Evolutionary conservation across 2,888 invertebrate species (phyloP).

Genomic region (Lutraria lutraria): DNA sequence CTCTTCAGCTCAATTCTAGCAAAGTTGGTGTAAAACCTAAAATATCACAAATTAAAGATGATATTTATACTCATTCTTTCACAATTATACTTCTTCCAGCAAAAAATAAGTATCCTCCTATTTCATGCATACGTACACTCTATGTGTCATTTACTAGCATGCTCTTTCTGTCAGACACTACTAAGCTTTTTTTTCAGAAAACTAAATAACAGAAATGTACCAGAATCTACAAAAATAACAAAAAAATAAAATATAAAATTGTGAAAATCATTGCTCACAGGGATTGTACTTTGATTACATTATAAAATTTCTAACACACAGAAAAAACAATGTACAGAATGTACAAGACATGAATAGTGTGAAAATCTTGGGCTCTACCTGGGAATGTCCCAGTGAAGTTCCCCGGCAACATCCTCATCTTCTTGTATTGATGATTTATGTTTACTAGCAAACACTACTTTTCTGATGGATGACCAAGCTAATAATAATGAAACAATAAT

Average conservation of each 20-base stretch:
- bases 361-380: background rate
- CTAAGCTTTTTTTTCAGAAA: too few relatives aligned
- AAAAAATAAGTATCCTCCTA: too few relatives aligned
- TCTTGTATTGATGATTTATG: background rate
- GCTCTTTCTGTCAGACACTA: too few relatives aligned
- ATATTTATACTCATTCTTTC: background rate
- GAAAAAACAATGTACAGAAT: background rate
- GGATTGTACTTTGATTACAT: too few relatives aligned
- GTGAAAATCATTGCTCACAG: too few relatives aligned
- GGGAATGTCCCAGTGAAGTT: slow-evolving; percentile 58
- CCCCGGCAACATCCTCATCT: slow-evolving; percentile 23
- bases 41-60: background rate
- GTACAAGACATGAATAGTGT: background rate
- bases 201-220: too few relatives aligned
- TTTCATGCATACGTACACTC: too few relatives aligned
- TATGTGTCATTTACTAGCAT: too few relatives aligned
- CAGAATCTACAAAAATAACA: too few relatives aligned
- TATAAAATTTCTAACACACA: too few relatives aligned
- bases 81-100: too few relatives aligned
- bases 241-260: too few relatives aligned
- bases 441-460: background rate
- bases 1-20: slow-evolving; percentile 57
- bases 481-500: background rate
- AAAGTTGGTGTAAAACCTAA: slow-evolving; percentile 38
- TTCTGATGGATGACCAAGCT: background rate